A percentile compares a stretch with the other conserved stretches of the same genome.
Evolutionary conservation across 2,113 vertebrate species (phyloP).

Genomic region (Percina caprodes): DNA sequence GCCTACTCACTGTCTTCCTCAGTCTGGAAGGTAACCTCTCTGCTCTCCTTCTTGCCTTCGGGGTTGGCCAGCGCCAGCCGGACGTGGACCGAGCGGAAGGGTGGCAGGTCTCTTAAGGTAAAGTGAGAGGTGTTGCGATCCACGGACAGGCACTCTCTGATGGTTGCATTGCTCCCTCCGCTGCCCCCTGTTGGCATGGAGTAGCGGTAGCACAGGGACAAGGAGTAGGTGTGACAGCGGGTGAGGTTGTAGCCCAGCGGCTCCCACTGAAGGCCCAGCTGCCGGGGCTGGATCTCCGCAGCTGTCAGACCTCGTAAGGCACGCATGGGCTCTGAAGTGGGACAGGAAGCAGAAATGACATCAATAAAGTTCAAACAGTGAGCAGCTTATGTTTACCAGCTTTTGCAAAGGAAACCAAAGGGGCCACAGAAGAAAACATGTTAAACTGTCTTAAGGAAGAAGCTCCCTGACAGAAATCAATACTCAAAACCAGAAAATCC

Average conservation of each 20-base stretch:
- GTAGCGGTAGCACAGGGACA: slow-evolving; percentile 94
- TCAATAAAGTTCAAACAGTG: background rate
- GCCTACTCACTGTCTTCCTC: slow-evolving; percentile 93
- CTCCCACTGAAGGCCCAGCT: slow-evolving; percentile 94
- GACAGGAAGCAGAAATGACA: background rate
- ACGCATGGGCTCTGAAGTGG: slow-evolving; percentile 90
- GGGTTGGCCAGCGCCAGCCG: slow-evolving; percentile 91
- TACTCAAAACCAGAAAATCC: background rate
- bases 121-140: slow-evolving; percentile 87
- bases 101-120: slow-evolving; percentile 91
- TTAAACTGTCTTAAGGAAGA: background rate
- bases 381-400: background rate
- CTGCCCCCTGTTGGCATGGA: slow-evolving; percentile 81
- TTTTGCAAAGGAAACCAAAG: background rate
- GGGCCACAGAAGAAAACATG: background rate
- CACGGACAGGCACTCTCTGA: slow-evolving; percentile 91
- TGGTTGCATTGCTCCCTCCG: slow-evolving; percentile 88
- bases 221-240: slow-evolving; percentile 92
- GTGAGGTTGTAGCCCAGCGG: slow-evolving; percentile 96
- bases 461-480: background rate
- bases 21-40: slow-evolving; percentile 93
- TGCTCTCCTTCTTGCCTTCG: slow-evolving; percentile 94
- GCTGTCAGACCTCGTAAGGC: slow-evolving; percentile 92
- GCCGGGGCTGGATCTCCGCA: slow-evolving; percentile 92
- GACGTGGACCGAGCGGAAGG: slow-evolving; percentile 89